Base-by-base conservation (phyloP, 2,888 invertebrate species). In the Acleris emargana region DNA sequence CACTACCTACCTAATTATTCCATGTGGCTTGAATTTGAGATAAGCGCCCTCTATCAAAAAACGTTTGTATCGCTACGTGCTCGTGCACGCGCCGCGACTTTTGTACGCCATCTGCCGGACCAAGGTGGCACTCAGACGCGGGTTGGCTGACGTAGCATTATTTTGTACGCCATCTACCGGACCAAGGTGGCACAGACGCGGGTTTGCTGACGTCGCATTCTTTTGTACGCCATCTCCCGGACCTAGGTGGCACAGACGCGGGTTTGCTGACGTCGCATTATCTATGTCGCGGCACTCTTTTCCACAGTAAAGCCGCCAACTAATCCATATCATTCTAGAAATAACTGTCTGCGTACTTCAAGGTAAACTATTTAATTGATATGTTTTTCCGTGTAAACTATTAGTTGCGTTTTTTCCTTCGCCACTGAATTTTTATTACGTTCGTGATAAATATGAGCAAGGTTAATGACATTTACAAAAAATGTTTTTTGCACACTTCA, bases 281-380 rank as follows among this genome's bases (percentile, higher is more conserved):
- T 38, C 9, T 38, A 38, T 38, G 38, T 32, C 53, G 53, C 18
- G 18, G 53, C 18, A 38, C 17, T 18, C 18, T 25, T 25, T 25
- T 25, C n/a, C 7, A n/a, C 32, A 9, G 18, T 16, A 43, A 43
- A 43, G n/a, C n/a, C 6, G 5, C 9, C 4, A 18, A 54, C 54
- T 54, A 54, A 54, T 54, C 54, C 54, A 42, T 53, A 20, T 42
- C 42, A 4, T 16, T 32, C 54, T 54, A 38, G 54, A 54, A 54
- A 54, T 54, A 54, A 22, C 42, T 42, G 54, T 54, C 42, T 42
- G 54, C 54, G 54, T 18, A 54, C 42, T 20, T 22, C 42, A 42
- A 54, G 54, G 54, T 42, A 51, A 54, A 54, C 54, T 22, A 22
- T 54, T 54, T 18, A 42, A 42, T 42, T 54, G 38, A 42, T 13